Evolutionary conservation across 2,113 vertebrate species (phyloP).

Genomic region (Cyrtonyx montezumae): DNA sequence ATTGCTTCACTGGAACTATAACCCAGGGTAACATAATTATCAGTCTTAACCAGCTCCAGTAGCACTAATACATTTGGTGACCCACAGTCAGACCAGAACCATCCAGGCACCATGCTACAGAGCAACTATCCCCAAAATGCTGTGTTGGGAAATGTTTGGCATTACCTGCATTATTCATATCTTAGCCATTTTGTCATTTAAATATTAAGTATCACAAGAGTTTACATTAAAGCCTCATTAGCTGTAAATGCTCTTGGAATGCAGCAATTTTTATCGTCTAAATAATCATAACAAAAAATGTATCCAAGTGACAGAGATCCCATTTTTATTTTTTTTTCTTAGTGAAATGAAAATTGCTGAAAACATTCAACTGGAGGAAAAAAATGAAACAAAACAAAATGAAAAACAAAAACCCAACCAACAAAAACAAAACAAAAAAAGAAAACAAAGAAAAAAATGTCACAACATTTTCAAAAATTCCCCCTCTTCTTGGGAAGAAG

Average conservation of each 20-base stretch:
- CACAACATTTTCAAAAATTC: neutral
- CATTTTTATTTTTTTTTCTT: neutral
- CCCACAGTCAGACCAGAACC: neutral
- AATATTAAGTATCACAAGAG: neutral
- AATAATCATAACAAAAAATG: neutral
- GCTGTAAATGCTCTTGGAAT: neutral
- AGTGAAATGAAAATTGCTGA: neutral
- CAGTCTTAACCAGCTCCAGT: neutral
- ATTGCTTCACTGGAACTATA: neutral
- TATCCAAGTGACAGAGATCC: neutral
- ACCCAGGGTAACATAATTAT: neutral
- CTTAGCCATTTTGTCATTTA: neutral
- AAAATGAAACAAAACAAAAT: neutral
- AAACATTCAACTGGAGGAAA: neutral
- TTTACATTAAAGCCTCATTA: neutral
- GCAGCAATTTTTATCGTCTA: neutral
- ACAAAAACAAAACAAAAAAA: neutral
- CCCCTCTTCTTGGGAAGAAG: neutral
- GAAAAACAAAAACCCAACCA: no score
- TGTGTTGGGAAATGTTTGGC: accelerated
- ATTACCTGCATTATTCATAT: neutral
- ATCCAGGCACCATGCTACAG: neutral
- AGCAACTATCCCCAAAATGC: neutral
- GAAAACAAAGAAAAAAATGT: no score
- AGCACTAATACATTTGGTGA: neutral